Conservation (phyloP, 2,888 invertebrate genomes). For the Heteromyza rotundicornis region DNA sequence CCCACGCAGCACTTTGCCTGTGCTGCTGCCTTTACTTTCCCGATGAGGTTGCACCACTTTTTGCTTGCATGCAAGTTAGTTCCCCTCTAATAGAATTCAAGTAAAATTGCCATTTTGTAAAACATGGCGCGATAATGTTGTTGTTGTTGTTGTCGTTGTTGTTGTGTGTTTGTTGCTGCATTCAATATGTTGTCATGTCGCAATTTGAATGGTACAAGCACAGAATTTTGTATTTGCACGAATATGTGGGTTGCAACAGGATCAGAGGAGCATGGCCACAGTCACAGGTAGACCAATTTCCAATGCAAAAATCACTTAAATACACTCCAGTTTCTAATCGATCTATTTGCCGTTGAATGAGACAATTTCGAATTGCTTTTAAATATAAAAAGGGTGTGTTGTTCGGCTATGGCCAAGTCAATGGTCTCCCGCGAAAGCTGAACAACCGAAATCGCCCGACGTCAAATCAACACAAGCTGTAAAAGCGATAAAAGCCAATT, state of each 20-base stretch:
- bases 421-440: no score
- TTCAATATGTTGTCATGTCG: constrained; percentile 15
- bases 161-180: no score
- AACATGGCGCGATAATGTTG: constrained; percentile 30
- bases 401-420: no score
- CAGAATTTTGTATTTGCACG: constrained; percentile 11
- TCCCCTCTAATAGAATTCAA: constrained; percentile 19
- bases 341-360: no score
- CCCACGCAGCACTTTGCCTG: not conserved
- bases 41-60: not conserved
- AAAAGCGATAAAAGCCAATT: constrained; percentile 47
- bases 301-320: not conserved
- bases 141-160: no score
- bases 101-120: constrained; percentile 34
- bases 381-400: no score
- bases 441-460: no score
- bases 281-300: not conserved
- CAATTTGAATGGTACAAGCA: constrained; percentile 16
- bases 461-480: not conserved
- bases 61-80: not conserved
- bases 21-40: not conserved
- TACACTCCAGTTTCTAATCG: not conserved
- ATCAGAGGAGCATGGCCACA: not conserved
- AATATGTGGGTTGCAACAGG: constrained; percentile 11
- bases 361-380: no score